Evolutionary conservation across 2,797 vertebrate species (phyloP), one percentile per base, ranked within the genome.

Genomic region (Molossus molossus): DNA sequence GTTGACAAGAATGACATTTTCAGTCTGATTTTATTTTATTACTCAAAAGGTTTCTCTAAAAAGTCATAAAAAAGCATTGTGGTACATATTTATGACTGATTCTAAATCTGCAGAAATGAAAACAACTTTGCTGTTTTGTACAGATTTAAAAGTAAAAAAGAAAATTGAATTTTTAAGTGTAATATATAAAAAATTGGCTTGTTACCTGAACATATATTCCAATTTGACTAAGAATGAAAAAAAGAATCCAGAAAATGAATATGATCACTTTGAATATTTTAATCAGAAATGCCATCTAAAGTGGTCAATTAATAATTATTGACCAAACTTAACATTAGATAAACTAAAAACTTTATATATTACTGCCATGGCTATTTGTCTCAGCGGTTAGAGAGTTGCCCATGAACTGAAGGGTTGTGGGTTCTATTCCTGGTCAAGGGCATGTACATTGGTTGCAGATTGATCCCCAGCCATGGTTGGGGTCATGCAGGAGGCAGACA

Each of bases 1-100:
- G 50, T 73, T 94, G 87, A 94, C 64, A 97, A 92, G 77, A 96
- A 87, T 92, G 97, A 86, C 72, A 69, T 91, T 94, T 97, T 92
- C 92, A 86, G 3, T 18, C 33, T 90, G 58, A 64, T 96, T 97
- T 17, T 95, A 79, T 85, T 89, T 96, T 96, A 93, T 90, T 69
- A 88, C 48, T 91, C 94, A 95, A 91, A 83, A 94, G n/a, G 50
- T 89, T 91, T 95, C 53, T 92, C 29, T 18, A 9, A 60, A 92
- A 96, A 94, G 45, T 87, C 70, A 96, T 58, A 27, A 94, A 96
- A 91, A 95, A 77, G n/a, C 37, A 90, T 77, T 94, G 81, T 90
- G 65, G 92, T 91, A 97, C 82, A 95, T 94, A 94, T 94, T 94
- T 92, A 95, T 94, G 33, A 95, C 55, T 69, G 45, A 95, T 89